Base-by-base conservation (phyloP, 2,113 vertebrate species). In the Chlamydotis undulata region DNA sequence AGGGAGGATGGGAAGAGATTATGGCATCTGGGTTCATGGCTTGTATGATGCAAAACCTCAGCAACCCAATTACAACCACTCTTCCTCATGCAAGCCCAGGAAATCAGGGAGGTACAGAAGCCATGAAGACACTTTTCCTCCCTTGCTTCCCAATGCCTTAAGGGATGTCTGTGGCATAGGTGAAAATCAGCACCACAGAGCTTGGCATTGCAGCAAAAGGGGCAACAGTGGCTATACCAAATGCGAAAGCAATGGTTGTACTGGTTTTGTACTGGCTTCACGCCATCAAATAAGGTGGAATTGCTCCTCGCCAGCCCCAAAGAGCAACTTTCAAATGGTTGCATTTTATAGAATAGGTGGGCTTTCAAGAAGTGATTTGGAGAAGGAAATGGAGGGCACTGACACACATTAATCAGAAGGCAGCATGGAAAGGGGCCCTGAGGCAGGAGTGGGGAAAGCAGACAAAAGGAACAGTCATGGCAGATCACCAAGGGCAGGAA, bases 351-450 rank as follows among this genome's bases (percentile, higher is more conserved):
- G 82, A 93, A 80, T 77, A 95, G 90, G 83, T 91, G 53, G 74
- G 57, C 65, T 93, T 95, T 94, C 92, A 94, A 96, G 69, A 76
- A 89, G 94, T 89, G 90, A 92, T 96, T 93, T 92, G 90, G 92
- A 96, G 89, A 94, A 96, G 96, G 94, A 97, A 97, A 94, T 94
- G 92, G 95, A 93, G 96, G 92, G 92, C 92, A 93, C 37, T 93
- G 96, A 97, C 96, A 96, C 86, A 95, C 86, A 90, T 96, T 95
- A 96, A 96, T 94, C 94, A 96, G 92, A 45, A 87, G 83, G 86
- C 73, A 88, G 86, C 45, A 18, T 74, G 76, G 94, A 79, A 92
- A 87, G 95, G 70, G 89, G 95, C 89, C 94, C 90, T 3, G 14
- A 95, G 81, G 89, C 83, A 75, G 60, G n/a, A 82, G 53, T 82